Conservation (phyloP, 2,888 invertebrate species). For the Odontocerum albicorne region DNA sequence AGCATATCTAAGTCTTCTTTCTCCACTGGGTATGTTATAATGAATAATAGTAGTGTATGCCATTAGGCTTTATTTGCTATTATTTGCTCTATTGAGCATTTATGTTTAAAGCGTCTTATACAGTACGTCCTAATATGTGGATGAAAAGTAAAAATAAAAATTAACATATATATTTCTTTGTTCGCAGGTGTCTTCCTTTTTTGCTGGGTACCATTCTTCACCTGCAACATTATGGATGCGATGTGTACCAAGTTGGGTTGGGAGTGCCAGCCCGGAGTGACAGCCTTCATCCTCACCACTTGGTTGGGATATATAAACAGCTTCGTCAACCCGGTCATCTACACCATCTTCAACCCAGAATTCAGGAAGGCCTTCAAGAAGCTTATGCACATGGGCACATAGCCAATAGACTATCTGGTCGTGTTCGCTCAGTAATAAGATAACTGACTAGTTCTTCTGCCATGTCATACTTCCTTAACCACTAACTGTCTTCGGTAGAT, state of each 20-base stretch:
- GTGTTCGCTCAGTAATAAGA: constrained; percentile 49
- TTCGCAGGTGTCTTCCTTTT: constrained; percentile 93
- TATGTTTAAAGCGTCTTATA: too few species aligned
- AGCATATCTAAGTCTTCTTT: too few species aligned
- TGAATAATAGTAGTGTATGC: too few species aligned
- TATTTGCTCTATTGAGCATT: too few species aligned
- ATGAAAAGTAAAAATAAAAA: neutral
- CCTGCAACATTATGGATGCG: constrained; percentile 96
- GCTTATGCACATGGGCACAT: constrained; percentile 72
- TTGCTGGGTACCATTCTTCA: constrained; percentile 99
- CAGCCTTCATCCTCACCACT: constrained; percentile 90
- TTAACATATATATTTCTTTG: constrained; percentile 17
- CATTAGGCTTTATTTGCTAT: too few species aligned
- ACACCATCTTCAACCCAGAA: constrained; percentile 95
- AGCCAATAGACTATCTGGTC: constrained; percentile 53
- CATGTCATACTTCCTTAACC: too few species aligned
- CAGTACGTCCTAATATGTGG: too few species aligned
- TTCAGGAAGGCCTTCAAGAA: constrained; percentile 98
- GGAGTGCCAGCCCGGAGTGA: constrained; percentile 81
- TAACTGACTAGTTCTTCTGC: neutral
- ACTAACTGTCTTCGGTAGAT: constrained; percentile 1
- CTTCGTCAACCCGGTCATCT: constrained; percentile 91
- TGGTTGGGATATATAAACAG: constrained; percentile 99
- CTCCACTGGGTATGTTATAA: too few species aligned
- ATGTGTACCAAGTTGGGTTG: constrained; percentile 85